Percentiles rank a stretch among this genome's conserved stretches.
Evolutionary conservation across 2,797 vertebrate species (phyloP).

Genomic region (Heliangelus exortis): DNA sequence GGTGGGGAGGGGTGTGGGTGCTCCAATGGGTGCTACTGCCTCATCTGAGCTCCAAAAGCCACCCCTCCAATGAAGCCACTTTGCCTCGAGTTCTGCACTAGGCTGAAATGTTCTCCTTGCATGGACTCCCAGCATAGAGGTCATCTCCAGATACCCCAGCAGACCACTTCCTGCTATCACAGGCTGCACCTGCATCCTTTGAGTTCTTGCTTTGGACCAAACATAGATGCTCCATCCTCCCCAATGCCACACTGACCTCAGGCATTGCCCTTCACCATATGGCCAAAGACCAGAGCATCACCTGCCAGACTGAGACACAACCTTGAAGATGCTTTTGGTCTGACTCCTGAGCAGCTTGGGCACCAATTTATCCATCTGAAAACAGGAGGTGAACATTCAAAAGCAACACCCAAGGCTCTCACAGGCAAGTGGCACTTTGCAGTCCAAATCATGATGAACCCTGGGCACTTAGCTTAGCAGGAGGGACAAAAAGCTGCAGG

Average conservation of each 20-base stretch:
- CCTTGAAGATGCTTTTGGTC: background rate
- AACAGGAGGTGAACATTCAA: rapidly evolving
- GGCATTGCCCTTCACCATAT: background rate
- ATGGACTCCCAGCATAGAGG: background rate
- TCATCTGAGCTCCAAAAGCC: background rate
- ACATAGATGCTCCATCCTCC: background rate
- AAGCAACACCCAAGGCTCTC: background rate
- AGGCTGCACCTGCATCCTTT: background rate
- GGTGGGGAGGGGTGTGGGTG: background rate
- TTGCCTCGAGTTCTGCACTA: background rate
- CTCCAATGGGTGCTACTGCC: rapidly evolving
- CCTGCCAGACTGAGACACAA: background rate
- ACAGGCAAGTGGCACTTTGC: background rate
- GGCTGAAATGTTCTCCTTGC: background rate
- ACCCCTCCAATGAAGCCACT: background rate
- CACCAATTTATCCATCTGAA: background rate
- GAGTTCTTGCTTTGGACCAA: background rate
- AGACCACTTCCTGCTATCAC: background rate
- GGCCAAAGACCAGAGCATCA: rapidly evolving
- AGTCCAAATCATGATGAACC: rapidly evolving
- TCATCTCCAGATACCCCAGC: background rate
- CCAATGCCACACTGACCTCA: rapidly evolving
- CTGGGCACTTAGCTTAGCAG: background rate
- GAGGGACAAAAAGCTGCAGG: background rate
- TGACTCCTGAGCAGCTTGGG: background rate